phyloP scores from a whole-genome alignment of 2,888 invertebrate genomes.

The Amphimallon solstitiale region DNA sequence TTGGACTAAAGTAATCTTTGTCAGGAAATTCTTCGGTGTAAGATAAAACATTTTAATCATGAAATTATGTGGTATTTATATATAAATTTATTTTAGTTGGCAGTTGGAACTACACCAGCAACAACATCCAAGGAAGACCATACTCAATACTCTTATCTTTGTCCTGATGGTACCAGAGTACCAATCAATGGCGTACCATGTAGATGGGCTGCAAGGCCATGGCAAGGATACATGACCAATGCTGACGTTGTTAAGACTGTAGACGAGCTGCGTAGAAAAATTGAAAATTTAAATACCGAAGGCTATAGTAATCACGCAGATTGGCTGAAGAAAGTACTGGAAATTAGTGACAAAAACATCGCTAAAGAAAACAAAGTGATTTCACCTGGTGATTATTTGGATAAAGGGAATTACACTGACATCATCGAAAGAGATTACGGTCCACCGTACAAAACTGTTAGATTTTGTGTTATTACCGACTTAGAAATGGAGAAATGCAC shows the following conservation, averaged over 20 bases:
- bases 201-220: conserved; percentile 87
- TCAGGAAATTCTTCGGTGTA: conserved; percentile 82
- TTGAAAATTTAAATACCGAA: conserved; percentile 65
- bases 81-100: conserved; percentile 63
- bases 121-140: conserved; percentile 71
- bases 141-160: conserved; percentile 78
- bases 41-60: conserved; percentile 48
- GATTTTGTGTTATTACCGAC: conserved; percentile 74
- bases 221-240: conserved; percentile 81
- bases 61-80: neutral
- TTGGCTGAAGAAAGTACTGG: conserved; percentile 66
- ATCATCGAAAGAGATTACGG: conserved; percentile 78
- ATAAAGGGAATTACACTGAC: conserved; percentile 67
- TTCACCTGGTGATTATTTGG: conserved; percentile 56
- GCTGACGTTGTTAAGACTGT: conserved; percentile 68
- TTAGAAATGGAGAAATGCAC: conserved; percentile 80
- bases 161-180: conserved; percentile 79
- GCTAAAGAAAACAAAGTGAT: conserved; percentile 57
- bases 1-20: conserved; percentile 84
- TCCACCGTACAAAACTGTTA: conserved; percentile 72
- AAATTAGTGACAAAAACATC: conserved; percentile 70
- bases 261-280: conserved; percentile 67
- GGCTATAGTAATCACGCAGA: conserved; percentile 61
- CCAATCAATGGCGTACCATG: conserved; percentile 75
- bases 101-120: conserved; percentile 70